Base-by-base conservation (phyloP, 2,888 invertebrate species). In the Lamproptera curius region DNA sequence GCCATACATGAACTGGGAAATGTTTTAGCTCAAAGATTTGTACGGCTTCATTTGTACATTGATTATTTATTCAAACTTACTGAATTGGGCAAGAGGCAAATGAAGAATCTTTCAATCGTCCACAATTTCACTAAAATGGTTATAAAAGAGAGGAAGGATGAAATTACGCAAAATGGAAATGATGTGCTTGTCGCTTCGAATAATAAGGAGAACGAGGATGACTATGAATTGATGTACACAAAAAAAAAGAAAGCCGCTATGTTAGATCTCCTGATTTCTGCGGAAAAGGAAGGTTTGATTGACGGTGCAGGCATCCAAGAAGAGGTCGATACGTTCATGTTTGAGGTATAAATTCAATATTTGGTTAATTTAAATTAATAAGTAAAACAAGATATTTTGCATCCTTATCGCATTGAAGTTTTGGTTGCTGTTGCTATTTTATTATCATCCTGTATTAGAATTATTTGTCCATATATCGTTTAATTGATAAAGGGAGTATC, bases 321-420 rank as follows among this genome's bases (percentile, higher is more conserved):
- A 63, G 90, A 91, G 67, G 91, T 91, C 1, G 90, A 91, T 50
- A 91, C 91, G 0, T 91, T 91, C 55, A 90, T 91, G 89, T 91
- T 91, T 65, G 90, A 89, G 68, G 91, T 86, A 63, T 61, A 39
- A 20, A 3, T 5, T 20, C 6, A 20, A 20, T n/a, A n/a, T n/a
- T n/a, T n/a, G n/a, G n/a, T n/a, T n/a, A n/a, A n/a, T n/a, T n/a
- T n/a, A n/a, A n/a, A n/a, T n/a, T n/a, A n/a, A n/a, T n/a, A n/a
- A n/a, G n/a, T n/a, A n/a, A n/a, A n/a, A n/a, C n/a, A n/a, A n/a
- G n/a, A n/a, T n/a, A n/a, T n/a, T n/a, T n/a, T n/a, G n/a, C n/a
- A n/a, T n/a, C n/a, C n/a, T n/a, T n/a, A n/a, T n/a, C n/a, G n/a
- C n/a, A n/a, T n/a, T n/a, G n/a, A n/a, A n/a, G n/a, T n/a, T n/a